Evolutionary conservation across 2,113 vertebrate genomes (phyloP), one percentile per base, ranked within the genome.

Genomic region (Anoura caudifer): DNA sequence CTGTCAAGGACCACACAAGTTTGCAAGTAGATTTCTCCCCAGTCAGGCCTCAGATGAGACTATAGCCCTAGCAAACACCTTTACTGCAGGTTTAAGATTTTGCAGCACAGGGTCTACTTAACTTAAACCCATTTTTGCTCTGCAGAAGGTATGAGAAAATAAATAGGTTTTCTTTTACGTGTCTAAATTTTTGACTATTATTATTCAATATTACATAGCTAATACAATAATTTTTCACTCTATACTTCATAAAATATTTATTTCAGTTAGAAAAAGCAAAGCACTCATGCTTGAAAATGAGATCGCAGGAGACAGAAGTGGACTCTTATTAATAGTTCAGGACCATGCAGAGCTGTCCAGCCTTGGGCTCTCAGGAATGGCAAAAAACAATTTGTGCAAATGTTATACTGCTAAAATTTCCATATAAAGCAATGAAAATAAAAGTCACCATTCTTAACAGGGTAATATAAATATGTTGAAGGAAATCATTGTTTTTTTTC

Each of bases 401-500:
- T 3, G 0, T 31, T 63, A 7, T 12, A 36, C 4, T 41, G 33
- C 7, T 79, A 61, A 90, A 45, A 38, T 11, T 50, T 95, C 31
- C 56, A 4, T 36, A 79, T 19, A 31, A 61, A 59, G 5, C 36
- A 67, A 11, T 38, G 79, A 41, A 19, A 91, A 81, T 52, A 54
- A 33, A 93, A 80, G 5, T 84, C 19, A 28, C n/a, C 20, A n/a
- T 65, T 1, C 13, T 65, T 81, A 84, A 10, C 2, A 54, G 8
- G 4, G 0, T 45, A 8, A 2, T 45, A 50, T 4, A 0, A 11
- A 2, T 45, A 50, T 9, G 0, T 76, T 69, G 7, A 36, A 93
- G 16, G 12, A 90, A 88, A 95, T 28, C 31, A 31, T 61, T 17
- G 43, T 5, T 72, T 45, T 50, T 50, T 56, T 81, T 70, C 15